Evolutionary conservation across 2,797 vertebrate genomes (phyloP).

Genomic region (Erethizon dorsatum): DNA sequence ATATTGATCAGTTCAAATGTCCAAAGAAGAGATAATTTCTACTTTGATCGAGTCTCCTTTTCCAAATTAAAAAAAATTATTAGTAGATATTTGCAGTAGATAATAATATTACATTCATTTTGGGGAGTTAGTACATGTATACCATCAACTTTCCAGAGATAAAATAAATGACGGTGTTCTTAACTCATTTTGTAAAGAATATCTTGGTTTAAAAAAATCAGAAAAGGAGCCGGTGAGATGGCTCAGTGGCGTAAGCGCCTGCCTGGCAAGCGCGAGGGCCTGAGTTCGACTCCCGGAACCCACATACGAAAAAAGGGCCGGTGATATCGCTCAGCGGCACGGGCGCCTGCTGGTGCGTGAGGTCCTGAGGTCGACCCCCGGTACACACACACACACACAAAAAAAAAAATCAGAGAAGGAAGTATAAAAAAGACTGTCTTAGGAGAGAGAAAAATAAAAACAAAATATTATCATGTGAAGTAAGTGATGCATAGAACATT

Average conservation of each 20-base stretch:
- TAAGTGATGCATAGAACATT: neutral
- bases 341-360: too few species aligned
- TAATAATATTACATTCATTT: neutral
- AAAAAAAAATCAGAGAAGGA: neutral
- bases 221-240: neutral
- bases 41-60: neutral
- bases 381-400: neutral
- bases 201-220: neutral
- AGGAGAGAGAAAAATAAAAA: neutral
- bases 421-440: neutral
- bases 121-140: neutral
- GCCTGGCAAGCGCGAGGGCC: too few species aligned
- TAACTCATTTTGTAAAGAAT: conserved; percentile 23
- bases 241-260: too few species aligned
- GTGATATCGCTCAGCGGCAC: too few species aligned
- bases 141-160: neutral
- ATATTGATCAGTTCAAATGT: neutral
- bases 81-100: neutral
- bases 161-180: neutral
- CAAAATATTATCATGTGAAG: neutral
- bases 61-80: neutral
- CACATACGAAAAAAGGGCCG: too few species aligned
- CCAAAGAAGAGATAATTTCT: neutral
- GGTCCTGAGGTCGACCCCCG: too few species aligned
- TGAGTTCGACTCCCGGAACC: too few species aligned